These are phyloP conservation scores for Xanthia icteritia DNA, from an alignment of 2,888 invertebrate species.

Conservation along the genomic window DNA sequence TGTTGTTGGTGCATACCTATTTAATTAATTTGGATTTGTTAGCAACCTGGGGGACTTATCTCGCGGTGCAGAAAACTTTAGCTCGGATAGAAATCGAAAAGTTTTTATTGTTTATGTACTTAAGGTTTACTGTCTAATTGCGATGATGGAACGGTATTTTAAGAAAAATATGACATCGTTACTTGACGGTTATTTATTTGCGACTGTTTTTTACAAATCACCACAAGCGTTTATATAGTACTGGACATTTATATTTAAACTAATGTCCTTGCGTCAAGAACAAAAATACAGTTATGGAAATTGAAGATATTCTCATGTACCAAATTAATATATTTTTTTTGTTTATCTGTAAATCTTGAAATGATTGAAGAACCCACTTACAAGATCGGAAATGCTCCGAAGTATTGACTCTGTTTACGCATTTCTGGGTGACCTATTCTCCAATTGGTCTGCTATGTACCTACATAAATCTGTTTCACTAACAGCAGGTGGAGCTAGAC, in stretches of 20 bases:
- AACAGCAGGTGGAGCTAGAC: slow-evolving; percentile 27
- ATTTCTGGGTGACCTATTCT: slow-evolving; percentile 34
- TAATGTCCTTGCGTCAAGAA: neutral
- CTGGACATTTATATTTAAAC: neutral
- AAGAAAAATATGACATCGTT: neutral
- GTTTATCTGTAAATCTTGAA: neutral
- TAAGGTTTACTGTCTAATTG: neutral
- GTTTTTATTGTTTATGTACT: neutral
- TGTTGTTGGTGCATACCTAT: neutral
- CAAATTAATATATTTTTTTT: neutral
- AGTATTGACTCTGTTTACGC: slow-evolving; percentile 4
- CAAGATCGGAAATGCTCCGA: neutral
- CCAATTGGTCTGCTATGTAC: slow-evolving; percentile 11
- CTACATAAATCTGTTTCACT: slow-evolving; percentile 19
- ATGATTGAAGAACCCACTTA: neutral
- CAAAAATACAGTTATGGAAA: neutral
- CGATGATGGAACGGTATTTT: neutral
- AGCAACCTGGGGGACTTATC: too few relatives aligned
- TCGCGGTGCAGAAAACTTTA: neutral
- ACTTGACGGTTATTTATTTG: neutral
- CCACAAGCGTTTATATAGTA: neutral
- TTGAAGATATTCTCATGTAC: neutral
- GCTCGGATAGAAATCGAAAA: neutral
- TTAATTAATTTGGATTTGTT: neutral
- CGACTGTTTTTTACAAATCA: neutral